A percentile compares a stretch with the other conserved stretches of the same genome.
phyloP scores from a whole-genome alignment of 2,113 vertebrate species.

The Silurus meridionalis region DNA sequence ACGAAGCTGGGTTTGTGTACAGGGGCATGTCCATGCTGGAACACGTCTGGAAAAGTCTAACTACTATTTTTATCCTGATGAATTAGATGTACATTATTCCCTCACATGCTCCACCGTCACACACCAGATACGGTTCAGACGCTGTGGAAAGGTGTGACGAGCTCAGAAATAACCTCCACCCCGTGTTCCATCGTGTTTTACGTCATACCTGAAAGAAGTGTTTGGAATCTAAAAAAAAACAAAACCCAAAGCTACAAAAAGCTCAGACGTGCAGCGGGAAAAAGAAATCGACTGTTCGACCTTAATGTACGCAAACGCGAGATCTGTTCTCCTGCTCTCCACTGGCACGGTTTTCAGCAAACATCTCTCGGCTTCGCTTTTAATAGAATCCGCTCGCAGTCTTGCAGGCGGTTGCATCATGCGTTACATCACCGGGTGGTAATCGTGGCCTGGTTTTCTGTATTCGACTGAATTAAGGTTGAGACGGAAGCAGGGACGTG shows the following conservation, averaged over 20 bases:
- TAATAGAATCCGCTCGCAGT: conserved; percentile 49
- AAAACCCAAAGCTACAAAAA: background rate
- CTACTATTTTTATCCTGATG: background rate
- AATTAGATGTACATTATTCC: background rate
- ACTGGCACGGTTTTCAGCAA: conserved; percentile 43
- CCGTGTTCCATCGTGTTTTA: background rate
- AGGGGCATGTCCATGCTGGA: too few species aligned
- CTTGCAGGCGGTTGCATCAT: conserved; percentile 61
- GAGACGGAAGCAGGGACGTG: conserved; percentile 29
- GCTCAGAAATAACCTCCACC: conserved; percentile 2
- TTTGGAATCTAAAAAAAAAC: background rate
- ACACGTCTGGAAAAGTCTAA: too few species aligned
- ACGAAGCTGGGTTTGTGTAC: too few species aligned
- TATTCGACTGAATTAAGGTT: conserved; percentile 40
- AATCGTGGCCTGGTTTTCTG: conserved; percentile 47
- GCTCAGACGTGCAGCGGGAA: background rate
- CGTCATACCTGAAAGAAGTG: background rate
- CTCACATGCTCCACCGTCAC: background rate
- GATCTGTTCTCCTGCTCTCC: conserved; percentile 31
- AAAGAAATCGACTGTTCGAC: conserved; percentile 13
- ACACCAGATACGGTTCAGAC: background rate
- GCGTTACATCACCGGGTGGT: conserved; percentile 55
- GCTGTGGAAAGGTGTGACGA: background rate
- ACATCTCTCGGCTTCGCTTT: conserved; percentile 45
- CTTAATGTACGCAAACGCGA: conserved; percentile 41